phyloP scores from a whole-genome alignment of 2,113 vertebrate genomes.

The Tachysurus fulvidraco region DNA sequence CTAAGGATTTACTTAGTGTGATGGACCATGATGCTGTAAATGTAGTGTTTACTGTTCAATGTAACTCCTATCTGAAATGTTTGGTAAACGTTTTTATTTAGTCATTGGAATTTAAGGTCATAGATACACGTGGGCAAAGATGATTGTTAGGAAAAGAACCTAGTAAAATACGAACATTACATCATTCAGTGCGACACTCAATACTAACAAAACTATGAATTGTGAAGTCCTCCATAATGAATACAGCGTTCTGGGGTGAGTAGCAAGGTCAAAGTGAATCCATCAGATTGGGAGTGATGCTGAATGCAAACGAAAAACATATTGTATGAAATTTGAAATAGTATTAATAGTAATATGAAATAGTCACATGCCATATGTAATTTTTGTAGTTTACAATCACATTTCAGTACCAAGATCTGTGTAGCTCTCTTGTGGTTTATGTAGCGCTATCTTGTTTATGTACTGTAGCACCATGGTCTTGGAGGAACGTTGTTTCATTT shows the following conservation, averaged over 20 bases:
- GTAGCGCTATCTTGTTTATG: no score
- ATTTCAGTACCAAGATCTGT: no score
- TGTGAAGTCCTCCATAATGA: background rate
- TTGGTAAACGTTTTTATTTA: slow-evolving; percentile 5
- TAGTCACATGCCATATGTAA: background rate
- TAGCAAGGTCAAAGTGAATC: slow-evolving; percentile 3
- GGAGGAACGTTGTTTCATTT: no score
- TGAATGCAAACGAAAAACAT: background rate
- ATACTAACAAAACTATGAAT: background rate
- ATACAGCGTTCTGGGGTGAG: background rate
- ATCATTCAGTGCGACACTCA: background rate
- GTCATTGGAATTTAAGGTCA: background rate
- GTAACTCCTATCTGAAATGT: background rate
- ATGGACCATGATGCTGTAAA: background rate
- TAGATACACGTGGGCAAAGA: background rate
- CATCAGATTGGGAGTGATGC: background rate
- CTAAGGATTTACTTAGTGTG: background rate
- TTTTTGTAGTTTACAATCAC: background rate
- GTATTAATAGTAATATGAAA: background rate
- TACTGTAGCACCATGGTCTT: no score
- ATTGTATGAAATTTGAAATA: no score
- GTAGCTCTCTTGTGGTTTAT: no score
- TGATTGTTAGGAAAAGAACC: background rate
- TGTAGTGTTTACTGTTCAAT: background rate
- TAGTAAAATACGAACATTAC: background rate